Conservation (phyloP, 1,140 invertebrate species). For the Marisa cornuarietis region DNA sequence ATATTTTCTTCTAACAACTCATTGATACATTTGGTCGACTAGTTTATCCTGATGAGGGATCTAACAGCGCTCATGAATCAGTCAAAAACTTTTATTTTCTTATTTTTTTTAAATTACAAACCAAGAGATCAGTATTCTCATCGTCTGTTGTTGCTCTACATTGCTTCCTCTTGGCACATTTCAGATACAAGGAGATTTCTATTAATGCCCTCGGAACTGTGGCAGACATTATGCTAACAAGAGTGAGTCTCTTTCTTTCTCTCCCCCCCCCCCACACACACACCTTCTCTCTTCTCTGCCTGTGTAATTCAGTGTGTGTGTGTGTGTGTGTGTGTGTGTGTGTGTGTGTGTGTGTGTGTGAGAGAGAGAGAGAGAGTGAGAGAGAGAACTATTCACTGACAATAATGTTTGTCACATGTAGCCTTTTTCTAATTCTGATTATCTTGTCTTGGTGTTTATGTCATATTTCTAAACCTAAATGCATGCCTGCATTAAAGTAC, state of each 20-base stretch:
- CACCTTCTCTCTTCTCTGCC: neutral
- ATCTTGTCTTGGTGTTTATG: no score
- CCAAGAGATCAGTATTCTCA: no score
- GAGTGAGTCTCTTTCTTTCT: conserved; percentile 27
- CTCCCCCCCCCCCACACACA: neutral
- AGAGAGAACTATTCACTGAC: no score
- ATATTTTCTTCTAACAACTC: no score
- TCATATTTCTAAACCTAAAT: no score
- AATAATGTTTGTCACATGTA: no score
- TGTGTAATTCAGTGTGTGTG: neutral
- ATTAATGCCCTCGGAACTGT: conserved; percentile 43
- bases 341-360: no score
- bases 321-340: no score
- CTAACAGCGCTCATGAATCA: neutral
- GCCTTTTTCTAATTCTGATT: no score
- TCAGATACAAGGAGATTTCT: conserved; percentile 47
- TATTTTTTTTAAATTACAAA: neutral
- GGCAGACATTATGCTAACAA: conserved; percentile 42
- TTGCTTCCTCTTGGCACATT: neutral
- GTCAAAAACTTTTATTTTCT: neutral
- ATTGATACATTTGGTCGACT: neutral
- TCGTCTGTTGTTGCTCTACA: neutral
- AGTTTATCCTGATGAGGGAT: neutral
- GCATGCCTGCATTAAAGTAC: no score
- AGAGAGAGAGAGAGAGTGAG: neutral